Conservation (phyloP, 2,797 vertebrate species). For the Lepidocolaptes lacrymiger region DNA sequence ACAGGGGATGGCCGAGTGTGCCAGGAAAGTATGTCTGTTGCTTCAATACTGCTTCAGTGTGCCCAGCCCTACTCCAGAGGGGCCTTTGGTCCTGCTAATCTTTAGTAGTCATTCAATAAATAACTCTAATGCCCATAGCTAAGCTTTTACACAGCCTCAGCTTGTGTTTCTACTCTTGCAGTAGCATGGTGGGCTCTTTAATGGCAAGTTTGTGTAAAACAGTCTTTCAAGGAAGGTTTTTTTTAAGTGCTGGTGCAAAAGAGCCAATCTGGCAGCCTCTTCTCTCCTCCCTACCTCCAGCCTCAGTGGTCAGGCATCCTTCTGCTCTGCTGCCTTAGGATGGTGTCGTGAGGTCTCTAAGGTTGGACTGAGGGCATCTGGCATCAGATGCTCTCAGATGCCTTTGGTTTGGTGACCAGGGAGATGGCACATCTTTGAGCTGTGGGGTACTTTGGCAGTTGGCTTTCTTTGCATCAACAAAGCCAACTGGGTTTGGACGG, state of each 20-base stretch:
- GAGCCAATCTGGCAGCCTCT: background rate
- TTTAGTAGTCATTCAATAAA: conserved; percentile 62
- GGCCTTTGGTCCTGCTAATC: conserved; percentile 49
- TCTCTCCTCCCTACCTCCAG: background rate
- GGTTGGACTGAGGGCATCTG: background rate
- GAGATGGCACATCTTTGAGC: background rate
- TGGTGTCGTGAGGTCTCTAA: background rate
- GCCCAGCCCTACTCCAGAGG: background rate
- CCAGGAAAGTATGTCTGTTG: background rate
- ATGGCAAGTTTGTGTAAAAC: background rate
- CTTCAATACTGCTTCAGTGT: background rate
- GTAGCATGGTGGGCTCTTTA: background rate
- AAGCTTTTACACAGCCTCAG: conserved; percentile 18
- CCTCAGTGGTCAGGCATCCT: background rate
- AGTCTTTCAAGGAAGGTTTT: background rate
- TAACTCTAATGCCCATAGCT: conserved; percentile 14
- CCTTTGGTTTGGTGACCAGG: background rate
- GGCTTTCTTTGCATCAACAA: background rate
- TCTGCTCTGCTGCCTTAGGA: background rate
- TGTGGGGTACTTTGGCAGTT: background rate
- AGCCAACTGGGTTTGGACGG: background rate
- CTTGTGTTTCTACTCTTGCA: background rate
- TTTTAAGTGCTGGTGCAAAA: conserved; percentile 35
- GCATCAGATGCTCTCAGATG: background rate
- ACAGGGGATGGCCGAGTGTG: accelerated